Base-by-base conservation (phyloP, 2,113 vertebrate species). In the Halcyon senegalensis region DNA sequence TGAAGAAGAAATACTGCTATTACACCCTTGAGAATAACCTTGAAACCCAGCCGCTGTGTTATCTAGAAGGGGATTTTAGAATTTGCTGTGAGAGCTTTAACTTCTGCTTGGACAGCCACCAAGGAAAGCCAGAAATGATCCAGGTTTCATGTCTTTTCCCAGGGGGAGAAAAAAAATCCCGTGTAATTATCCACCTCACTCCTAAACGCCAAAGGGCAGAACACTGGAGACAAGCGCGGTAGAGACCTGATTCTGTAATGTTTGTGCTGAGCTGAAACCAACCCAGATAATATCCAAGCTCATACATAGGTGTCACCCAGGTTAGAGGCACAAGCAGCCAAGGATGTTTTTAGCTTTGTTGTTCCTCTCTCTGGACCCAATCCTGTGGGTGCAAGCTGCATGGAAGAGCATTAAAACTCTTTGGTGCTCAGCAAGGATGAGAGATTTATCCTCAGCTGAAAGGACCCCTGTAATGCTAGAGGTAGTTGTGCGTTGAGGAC, bases 61-160 rank as follows among this genome's bases (percentile, higher is more conserved):
- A 96, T 95, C 95, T 96, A 83, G 84, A 82, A 69, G 67, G 90
- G 59, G 80, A 69, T 92, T 96, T 94, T 62, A 79, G 80, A 84
- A 95, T 79, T 66, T 76, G 80, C 94, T 87, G 39, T 69, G 91
- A 87, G 88, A 96, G 92, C 86, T 95, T 96, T 79, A 87, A 93
- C 92, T 96, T 93, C 95, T 95, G 89, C 89, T 96, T 94, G 95
- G 96, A 94, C 74, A 76, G 77, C 55, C 95, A 93, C 86, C 94
- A 95, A 92, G 85, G 90, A 88, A 95, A 95, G 88, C 60, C 94
- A 92, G 95, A 96, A 89, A 96, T 1, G 24, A 94, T 93, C 90
- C 89, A 89, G 89, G 74, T 94, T 96, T 86, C 3, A 5, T 41
- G 62, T 80, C 95, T 90, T 95, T 78, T 94, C 92, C 79, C 89